Base-by-base conservation (phyloP, 2,888 invertebrate species). In the Gymnosoma rotundatum region DNA sequence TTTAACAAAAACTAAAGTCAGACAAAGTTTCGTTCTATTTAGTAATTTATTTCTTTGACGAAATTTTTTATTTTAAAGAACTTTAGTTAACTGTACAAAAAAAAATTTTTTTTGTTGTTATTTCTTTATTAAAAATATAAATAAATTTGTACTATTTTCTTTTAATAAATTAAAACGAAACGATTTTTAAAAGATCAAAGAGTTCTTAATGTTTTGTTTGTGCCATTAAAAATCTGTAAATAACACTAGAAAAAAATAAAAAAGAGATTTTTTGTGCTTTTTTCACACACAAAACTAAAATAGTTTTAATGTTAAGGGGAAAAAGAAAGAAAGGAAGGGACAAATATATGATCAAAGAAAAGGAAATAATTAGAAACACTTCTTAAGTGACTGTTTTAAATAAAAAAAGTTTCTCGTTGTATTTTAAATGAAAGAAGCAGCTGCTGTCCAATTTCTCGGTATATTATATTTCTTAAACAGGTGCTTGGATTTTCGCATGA, bases 181-280 rank as follows among this genome's bases (percentile, higher is more conserved):
- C 12, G 14, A 36, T 54, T 67, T n/a, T 54, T 21, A 48, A 56
- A 67, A 78, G 16, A 70, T 78, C 78, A 78, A 78, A 78, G 63
- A 20, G n/a, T 14, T 21, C 21, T 70, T 58, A 50, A 50, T 67
- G 21, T 67, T 60, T 38, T 7, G 54, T 70, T 45, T 38, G 54
- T 64, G 63, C 38, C 70, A 78, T 70, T 69, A 36, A 63, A 70
- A 56, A 45, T 67, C 66, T 60, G 20, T 32, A 66, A 66, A 66
- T 48, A 25, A 38, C 38, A 56, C 14, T n/a, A n/a, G n/a, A n/a
- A n/a, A n/a, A n/a, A n/a, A 12, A 64, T 64, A 56, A 56, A 42
- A 74, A 42, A 14, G 3, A 10, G 0, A 45, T 63, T 74, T 25
- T 20, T 3, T 6, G 14, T 42, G n/a, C 38, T 25, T 25, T 42